Conservation (phyloP, 2,797 vertebrate genomes). For the Sarcoramphus papa region DNA sequence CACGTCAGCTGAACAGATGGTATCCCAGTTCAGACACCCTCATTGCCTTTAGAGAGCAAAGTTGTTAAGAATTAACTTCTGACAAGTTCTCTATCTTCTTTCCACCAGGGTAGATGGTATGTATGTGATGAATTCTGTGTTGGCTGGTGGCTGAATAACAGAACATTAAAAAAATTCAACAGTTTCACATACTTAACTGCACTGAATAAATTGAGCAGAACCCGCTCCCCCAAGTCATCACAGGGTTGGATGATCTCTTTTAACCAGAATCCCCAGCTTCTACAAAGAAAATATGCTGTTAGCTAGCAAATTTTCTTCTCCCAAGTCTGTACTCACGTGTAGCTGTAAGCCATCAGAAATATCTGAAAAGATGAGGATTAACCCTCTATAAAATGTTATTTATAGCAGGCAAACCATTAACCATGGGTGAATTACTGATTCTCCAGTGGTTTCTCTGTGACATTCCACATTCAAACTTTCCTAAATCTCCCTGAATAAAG, state of each 20-base stretch:
- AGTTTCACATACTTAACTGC: neutral
- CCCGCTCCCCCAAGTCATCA: neutral
- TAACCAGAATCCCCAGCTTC: neutral
- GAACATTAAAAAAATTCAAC: neutral
- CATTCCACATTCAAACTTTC: neutral
- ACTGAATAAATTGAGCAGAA: neutral
- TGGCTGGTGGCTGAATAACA: neutral
- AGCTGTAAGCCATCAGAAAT: neutral
- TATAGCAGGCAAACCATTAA: neutral
- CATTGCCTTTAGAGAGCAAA: neutral
- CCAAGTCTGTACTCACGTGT: neutral
- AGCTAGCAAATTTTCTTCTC: neutral
- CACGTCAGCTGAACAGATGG: neutral
- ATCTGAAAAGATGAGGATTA: neutral
- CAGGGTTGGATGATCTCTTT: neutral
- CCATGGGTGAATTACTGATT: neutral
- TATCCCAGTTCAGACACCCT: neutral
- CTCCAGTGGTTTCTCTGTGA: neutral
- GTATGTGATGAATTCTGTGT: neutral
- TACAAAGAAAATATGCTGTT: neutral
- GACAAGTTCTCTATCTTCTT: neutral
- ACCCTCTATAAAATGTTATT: neutral
- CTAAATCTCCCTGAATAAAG: neutral
- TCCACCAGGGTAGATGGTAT: neutral
- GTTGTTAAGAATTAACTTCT: neutral